Conservation (phyloP, 2,797 vertebrate species). For the Amazona ochrocephala region DNA sequence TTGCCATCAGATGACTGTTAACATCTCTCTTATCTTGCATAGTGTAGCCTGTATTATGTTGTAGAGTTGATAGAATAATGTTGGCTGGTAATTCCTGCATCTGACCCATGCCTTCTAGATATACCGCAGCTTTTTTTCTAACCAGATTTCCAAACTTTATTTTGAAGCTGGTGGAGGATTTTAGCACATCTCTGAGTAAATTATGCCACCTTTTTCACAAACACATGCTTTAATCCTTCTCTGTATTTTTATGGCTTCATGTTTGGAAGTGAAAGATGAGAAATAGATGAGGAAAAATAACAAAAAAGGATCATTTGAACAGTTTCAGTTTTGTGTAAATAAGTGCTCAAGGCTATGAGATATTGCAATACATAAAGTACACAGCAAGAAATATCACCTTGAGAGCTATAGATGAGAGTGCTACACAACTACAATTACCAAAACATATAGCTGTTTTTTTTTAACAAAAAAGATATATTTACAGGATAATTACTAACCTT, state of each 20-base stretch:
- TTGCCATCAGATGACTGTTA: not conserved
- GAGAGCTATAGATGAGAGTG: not conserved
- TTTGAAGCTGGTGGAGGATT: conserved; percentile 9
- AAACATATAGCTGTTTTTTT: not conserved
- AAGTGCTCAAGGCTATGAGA: not conserved
- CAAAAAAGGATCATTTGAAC: not conserved
- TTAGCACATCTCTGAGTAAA: not conserved
- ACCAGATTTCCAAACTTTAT: not conserved
- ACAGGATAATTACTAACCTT: not conserved
- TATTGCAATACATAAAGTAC: not conserved
- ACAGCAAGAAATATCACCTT: not conserved
- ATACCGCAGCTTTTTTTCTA: not conserved
- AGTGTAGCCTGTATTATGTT: not conserved
- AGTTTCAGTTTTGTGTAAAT: not conserved
- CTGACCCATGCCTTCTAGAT: not conserved
- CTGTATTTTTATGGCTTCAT: not conserved
- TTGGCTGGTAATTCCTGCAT: not conserved
- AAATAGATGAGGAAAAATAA: not conserved
- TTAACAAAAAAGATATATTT: not conserved
- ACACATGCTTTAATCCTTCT: not conserved
- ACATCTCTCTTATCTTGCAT: not conserved
- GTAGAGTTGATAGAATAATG: not conserved
- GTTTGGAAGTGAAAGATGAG: not conserved
- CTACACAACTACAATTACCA: not conserved
- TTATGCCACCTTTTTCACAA: not conserved